Evolutionary conservation across 2,797 vertebrate genomes (phyloP), one percentile per base, ranked within the genome.

Genomic region (Enteromius anoplus): DNA sequence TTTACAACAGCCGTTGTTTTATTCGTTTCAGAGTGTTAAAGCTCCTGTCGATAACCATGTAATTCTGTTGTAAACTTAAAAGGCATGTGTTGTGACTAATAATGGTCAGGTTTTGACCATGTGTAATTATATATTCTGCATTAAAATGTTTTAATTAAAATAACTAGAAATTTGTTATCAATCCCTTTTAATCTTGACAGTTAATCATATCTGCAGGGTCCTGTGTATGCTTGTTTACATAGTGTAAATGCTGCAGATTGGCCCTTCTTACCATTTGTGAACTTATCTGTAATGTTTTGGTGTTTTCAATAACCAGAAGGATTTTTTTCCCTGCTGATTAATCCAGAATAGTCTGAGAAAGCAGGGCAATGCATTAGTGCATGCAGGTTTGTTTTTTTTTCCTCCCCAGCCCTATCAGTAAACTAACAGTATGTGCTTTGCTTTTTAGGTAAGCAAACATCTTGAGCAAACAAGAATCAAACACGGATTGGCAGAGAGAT

Each of bases 391-490:
- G 58, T 0, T n/a, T 26, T 60, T 26, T 32, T 55, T 26, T 23
- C 10, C n/a, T 12, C 7, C 42, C 40, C 40, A 70, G 15, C 51
- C 11, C 21, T 9, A 17, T 58, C 51, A 23, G 32, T 40, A 14
- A 40, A 40, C 51, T 75, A 23, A n/a, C 34, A 75, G 32, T 40
- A 40, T 75, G 32, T 8, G 4, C 53, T 60, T 23, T 60, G 73
- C 53, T 42, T 60, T 42, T 60, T 76, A 60, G 73, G 34, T 5
- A 76, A 60, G 73, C 34, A 5, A 42, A 60, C 7, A 76, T 58
- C 53, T 58, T 58, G n/a, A 58, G 34, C 53, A 76, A 42, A 42
- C 73, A 76, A 60, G 37, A 78, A 47, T 78, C 60, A 64, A 65
- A 47, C 5, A 51, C 49, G 23, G 42, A 51, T 26, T 78, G 23